phyloP scores from a whole-genome alignment of 2,113 vertebrate species.

The human region GRCh38 chr6:113021001-113021500 shows the following conservation, averaged over 20 bases:
- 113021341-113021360: background rate
- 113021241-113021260: background rate
- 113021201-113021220: background rate
- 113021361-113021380: background rate
- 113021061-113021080: background rate
- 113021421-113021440: background rate
- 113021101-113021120: background rate
- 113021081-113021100: background rate
- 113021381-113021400: background rate
- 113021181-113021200: background rate
- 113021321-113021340: background rate
- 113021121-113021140: background rate
- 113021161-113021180: background rate
- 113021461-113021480: background rate
- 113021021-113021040: background rate
- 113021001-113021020: background rate
- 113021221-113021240: background rate
- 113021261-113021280: background rate
- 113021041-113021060: background rate
- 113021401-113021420: background rate
- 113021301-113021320: background rate
- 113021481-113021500: background rate
- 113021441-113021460: background rate
- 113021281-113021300: background rate
- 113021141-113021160: background rate